Evolutionary conservation across 2,888 invertebrate genomes (phyloP), one percentile per base, ranked within the genome.

Genomic region (Eupithecia inturbata): DNA sequence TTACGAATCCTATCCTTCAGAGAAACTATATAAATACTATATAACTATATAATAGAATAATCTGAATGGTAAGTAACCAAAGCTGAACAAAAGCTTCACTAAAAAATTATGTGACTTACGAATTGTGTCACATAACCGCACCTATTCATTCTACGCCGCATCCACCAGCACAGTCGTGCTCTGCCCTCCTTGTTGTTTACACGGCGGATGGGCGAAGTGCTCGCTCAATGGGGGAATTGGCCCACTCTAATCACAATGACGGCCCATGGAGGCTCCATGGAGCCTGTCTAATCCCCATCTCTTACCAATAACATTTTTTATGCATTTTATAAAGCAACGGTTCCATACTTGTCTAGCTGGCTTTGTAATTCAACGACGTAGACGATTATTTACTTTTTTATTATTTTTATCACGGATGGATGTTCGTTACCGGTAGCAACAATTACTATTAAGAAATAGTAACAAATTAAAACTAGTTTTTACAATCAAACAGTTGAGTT

Each of bases 171-270:
- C 53, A 69, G 68, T 31, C 63, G 9, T 4, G n/a, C 19, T 74
- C 73, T 41, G 33, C 79, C 79, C 80, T 86, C 83, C 26, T 22
- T 31, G 80, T 82, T 94, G 93, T 93, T 93, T 94, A 94, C 92
- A 87, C 84, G 90, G 84, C 88, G 90, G 89, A 92, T 91, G 91
- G 92, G 82, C 85, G 88, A 89, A 92, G 91, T 88, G 87, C 80
- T 82, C 82, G 84, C 82, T 93, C 86, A 92, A 94, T 93, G 89
- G 90, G 89, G 90, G 92, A 93, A 94, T 94, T 94, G 93, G 94
- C 91, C 94, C 90, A 92, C 94, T 94, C 79, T 85, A 91, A 78
- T 78, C 85, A 92, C 92, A 93, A 94, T 89, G 78, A 84, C 78
- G 73, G 79, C 77, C 84, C 82, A 80, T 80, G 81, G 84, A 82